These are phyloP conservation scores for Diprion similis DNA, from an alignment of 1,140 invertebrate genomes.

Conservation along the genomic window DNA sequence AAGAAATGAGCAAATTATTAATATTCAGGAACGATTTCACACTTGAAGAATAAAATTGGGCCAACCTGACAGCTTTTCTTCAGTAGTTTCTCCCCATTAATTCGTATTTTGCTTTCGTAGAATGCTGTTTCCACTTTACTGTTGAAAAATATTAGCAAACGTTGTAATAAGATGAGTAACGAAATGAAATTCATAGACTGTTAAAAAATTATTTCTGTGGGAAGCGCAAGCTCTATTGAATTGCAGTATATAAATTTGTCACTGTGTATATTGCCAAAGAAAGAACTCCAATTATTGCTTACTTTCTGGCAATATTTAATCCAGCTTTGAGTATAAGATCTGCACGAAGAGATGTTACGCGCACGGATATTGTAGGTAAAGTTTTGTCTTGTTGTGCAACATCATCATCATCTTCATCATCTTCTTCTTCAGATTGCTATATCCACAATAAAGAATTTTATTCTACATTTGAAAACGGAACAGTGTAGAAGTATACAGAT, in stretches of 20 bases:
- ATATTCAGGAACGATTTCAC: background rate
- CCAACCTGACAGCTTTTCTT: slow-evolving; percentile 70
- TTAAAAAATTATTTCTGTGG: slow-evolving; percentile 9
- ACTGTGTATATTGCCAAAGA: background rate
- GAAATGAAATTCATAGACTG: slow-evolving; percentile 20
- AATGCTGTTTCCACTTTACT: slow-evolving; percentile 72
- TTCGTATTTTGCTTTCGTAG: slow-evolving; percentile 71
- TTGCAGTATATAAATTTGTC: background rate
- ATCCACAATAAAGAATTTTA: too few species aligned
- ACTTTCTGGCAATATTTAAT: slow-evolving; percentile 71
- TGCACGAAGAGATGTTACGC: slow-evolving; percentile 67
- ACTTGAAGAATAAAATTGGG: background rate
- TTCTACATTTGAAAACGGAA: too few species aligned
- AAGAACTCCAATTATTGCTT: slow-evolving; percentile 24
- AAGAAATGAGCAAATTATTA: slow-evolving; percentile 21
- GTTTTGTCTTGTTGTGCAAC: background rate
- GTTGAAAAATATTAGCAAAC: slow-evolving; percentile 36
- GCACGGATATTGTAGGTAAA: slow-evolving; percentile 65
- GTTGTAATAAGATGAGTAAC: slow-evolving; percentile 28
- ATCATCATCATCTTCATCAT: background rate
- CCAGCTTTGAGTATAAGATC: slow-evolving; percentile 72
- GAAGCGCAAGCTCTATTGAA: slow-evolving; percentile 12
- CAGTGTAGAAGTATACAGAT: too few species aligned
- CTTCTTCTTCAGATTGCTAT: background rate
- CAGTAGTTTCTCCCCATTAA: slow-evolving; percentile 70